phyloP scores from a whole-genome alignment of 2,113 vertebrate species.

The Ictalurus furcatus region DNA sequence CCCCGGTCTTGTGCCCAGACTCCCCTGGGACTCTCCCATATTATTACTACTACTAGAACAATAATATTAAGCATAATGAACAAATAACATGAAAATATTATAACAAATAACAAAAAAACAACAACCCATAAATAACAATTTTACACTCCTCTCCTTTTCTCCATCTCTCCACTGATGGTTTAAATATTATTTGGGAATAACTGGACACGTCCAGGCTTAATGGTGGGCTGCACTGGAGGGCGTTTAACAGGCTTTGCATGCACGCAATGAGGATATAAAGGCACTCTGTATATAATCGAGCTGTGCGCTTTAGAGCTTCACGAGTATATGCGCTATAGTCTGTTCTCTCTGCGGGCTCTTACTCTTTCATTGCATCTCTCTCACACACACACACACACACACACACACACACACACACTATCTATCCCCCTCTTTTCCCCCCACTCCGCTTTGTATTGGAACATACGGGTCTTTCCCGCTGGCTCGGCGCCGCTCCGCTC shows the following conservation, averaged over 20 bases:
- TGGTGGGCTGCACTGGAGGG: background rate
- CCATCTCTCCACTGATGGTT: background rate
- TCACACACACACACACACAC: no score
- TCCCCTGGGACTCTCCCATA: no score
- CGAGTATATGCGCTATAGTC: background rate
- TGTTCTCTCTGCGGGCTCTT: background rate
- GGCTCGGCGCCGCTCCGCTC: conserved; percentile 65
- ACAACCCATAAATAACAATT: background rate
- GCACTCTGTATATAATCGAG: background rate
- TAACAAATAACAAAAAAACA: no score
- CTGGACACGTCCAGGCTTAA: background rate
- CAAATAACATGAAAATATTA: no score
- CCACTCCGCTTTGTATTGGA: conserved; percentile 73
- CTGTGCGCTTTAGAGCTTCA: background rate
- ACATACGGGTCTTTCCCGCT: conserved; percentile 82
- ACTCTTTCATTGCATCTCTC: conserved; percentile 6
- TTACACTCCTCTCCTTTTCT: background rate
- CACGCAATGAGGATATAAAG: background rate
- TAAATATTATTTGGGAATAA: background rate
- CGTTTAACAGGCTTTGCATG: background rate
- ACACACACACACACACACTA: no score
- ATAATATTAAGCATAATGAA: no score
- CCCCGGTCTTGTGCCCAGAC: no score
- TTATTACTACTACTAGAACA: no score
- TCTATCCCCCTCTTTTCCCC: background rate